Evolutionary conservation across 2,113 vertebrate species (phyloP).

Genomic region (Pipa parva): DNA sequence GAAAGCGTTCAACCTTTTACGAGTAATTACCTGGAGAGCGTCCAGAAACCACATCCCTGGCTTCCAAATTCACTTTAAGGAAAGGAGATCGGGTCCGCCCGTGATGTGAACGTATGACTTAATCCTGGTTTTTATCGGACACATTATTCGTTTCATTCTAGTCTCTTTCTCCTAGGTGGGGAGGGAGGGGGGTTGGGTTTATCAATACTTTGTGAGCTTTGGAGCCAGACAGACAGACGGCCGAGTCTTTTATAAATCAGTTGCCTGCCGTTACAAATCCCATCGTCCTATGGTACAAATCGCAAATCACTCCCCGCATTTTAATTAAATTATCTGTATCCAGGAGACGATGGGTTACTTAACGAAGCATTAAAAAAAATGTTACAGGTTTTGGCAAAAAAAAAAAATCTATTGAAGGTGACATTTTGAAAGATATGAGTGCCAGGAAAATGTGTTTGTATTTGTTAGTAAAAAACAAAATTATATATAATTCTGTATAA

Average conservation of each 20-base stretch:
- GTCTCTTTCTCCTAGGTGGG: not conserved
- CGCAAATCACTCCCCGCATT: not conserved
- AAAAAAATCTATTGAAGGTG: too few species aligned
- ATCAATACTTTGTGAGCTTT: constrained; percentile 19
- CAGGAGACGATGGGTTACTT: too few species aligned
- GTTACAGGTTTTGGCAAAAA: too few species aligned
- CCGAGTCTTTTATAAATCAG: constrained; percentile 22
- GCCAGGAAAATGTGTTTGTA: too few species aligned
- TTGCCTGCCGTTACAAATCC: constrained; percentile 11
- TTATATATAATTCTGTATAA: too few species aligned
- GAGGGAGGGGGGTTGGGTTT: constrained; percentile 5
- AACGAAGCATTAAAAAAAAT: too few species aligned
- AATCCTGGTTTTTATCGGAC: constrained; percentile 27
- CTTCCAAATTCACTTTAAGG: constrained; percentile 32
- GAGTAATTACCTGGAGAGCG: constrained; percentile 36
- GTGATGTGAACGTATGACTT: constrained; percentile 29
- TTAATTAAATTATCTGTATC: not conserved
- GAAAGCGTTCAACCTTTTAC: constrained; percentile 27
- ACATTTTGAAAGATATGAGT: too few species aligned
- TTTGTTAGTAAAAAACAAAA: too few species aligned
- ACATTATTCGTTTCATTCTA: constrained; percentile 30
- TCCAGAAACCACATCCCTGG: constrained; percentile 10
- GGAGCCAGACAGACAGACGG: constrained; percentile 31
- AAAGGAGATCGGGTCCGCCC: constrained; percentile 16
- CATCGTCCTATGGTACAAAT: not conserved